Evolutionary conservation across 2,113 vertebrate species (phyloP).

Genomic region (Noctilio leporinus): DNA sequence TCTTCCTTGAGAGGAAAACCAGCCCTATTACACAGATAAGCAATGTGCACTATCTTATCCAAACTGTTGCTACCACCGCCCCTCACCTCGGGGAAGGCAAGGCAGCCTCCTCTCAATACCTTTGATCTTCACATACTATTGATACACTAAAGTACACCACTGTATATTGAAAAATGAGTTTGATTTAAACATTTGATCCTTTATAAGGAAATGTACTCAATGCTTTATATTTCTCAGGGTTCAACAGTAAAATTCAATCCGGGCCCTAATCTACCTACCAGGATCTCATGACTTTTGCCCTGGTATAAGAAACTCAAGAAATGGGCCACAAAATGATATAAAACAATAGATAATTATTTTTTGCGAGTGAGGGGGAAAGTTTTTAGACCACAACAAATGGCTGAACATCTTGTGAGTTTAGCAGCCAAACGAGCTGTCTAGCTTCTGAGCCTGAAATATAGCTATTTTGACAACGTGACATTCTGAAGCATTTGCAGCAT

Average conservation of each 20-base stretch:
- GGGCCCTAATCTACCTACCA: not conserved
- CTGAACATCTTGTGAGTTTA: constrained; percentile 70
- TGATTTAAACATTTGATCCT: not conserved
- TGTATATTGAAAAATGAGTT: not conserved
- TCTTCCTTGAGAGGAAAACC: not conserved
- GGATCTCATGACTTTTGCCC: not conserved
- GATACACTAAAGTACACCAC: not conserved
- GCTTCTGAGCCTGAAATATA: constrained; percentile 69
- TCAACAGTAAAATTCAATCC: not conserved
- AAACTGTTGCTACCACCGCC: not conserved
- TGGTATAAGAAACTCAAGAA: not conserved
- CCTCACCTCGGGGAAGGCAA: not conserved
- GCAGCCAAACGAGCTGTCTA: constrained; percentile 59
- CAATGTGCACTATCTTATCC: not conserved
- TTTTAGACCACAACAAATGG: constrained; percentile 72
- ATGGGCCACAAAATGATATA: constrained; percentile 12
- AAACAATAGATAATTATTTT: constrained; percentile 61
- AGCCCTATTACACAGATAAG: not conserved
- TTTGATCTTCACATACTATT: not conserved
- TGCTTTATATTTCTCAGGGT: not conserved
- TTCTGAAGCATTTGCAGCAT: constrained; percentile 59
- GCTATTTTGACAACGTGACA: constrained; percentile 75
- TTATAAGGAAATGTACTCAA: not conserved
- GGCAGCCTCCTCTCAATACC: not conserved
- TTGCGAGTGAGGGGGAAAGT: constrained; percentile 39